phyloP scores from a whole-genome alignment of 2,888 invertebrate species.

The Cartodere bifasciata region DNA sequence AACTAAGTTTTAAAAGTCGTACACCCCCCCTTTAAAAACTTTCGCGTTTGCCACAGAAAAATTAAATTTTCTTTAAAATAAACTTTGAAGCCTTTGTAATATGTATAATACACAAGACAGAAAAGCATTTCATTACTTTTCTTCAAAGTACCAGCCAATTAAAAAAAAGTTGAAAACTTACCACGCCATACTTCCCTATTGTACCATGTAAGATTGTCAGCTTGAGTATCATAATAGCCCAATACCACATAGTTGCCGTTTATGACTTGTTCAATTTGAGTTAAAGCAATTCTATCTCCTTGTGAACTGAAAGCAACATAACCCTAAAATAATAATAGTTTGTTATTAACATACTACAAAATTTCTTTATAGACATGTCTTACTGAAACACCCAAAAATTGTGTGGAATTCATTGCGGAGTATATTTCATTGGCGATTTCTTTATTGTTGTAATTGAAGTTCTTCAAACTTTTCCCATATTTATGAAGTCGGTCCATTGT shows the following conservation, averaged over 20 bases:
- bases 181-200: slow-evolving; percentile 86
- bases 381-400: slow-evolving; percentile 96
- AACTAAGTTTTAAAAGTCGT: no score
- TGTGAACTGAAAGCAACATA: slow-evolving; percentile 95
- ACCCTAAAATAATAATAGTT: slow-evolving; percentile 55
- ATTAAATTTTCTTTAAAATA: no score
- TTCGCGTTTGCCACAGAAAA: no score
- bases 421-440: slow-evolving; percentile 93
- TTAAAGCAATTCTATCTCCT: slow-evolving; percentile 96
- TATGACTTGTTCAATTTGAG: slow-evolving; percentile 94
- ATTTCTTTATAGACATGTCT: no score
- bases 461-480: slow-evolving; percentile 73
- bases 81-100: no score
- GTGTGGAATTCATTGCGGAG: slow-evolving; percentile 95
- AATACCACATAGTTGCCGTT: slow-evolving; percentile 89
- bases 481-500: slow-evolving; percentile 80
- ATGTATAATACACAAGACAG: no score
- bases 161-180: no score
- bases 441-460: slow-evolving; percentile 92
- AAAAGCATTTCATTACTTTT: no score
- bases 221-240: slow-evolving; percentile 92
- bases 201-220: slow-evolving; percentile 90
- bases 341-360: no score
- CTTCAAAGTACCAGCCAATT: no score
- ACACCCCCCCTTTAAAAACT: no score